Evolutionary conservation across 2,113 vertebrate species (phyloP), one percentile per base, ranked within the genome.

Genomic region (Ancistrus triradiatus): DNA sequence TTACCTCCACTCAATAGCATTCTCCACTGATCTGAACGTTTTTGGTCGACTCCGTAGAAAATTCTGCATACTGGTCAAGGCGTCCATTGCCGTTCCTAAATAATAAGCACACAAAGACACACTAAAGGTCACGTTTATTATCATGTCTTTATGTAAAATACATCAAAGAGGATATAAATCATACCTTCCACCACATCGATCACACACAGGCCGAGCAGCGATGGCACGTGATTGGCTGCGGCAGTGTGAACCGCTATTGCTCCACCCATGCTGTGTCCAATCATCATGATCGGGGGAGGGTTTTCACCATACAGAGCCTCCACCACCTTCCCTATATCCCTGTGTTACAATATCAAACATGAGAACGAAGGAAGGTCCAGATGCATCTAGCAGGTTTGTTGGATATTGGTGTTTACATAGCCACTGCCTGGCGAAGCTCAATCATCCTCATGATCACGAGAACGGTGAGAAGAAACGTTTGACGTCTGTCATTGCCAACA

Each of bases 61-160:
- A 81, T 96, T 99, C 86, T 99, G 96, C 96, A 98, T 98, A 81
- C 96, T 98, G 83, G 97, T 98, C 73, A 99, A 81, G 2, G 95
- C 96, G 76, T 99, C 96, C 96, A 99, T 97, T 59, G 96, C 96
- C 49, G 96, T 99, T 7, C 96, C 96, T 99, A 66, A 50, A 79
- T 10, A 21, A 24, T 28, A 63, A 46, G 10, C 4, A 46, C 44
- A 50, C 40, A 3, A 2, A 25, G 13, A 50, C 19, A 11, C 22
- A 1, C n/a, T n/a, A n/a, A n/a, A n/a, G n/a, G n/a, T n/a, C n/a
- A n/a, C n/a, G n/a, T n/a, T n/a, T n/a, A n/a, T n/a, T n/a, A n/a
- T n/a, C n/a, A n/a, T n/a, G 27, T 7, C 27, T 31, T 31, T 31
- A 31, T n/a, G n/a, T n/a, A n/a, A n/a, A 63, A 4, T 50, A 25